Conservation (phyloP, 92 coral and sea anemone species). For the Muricea muricata region DNA sequence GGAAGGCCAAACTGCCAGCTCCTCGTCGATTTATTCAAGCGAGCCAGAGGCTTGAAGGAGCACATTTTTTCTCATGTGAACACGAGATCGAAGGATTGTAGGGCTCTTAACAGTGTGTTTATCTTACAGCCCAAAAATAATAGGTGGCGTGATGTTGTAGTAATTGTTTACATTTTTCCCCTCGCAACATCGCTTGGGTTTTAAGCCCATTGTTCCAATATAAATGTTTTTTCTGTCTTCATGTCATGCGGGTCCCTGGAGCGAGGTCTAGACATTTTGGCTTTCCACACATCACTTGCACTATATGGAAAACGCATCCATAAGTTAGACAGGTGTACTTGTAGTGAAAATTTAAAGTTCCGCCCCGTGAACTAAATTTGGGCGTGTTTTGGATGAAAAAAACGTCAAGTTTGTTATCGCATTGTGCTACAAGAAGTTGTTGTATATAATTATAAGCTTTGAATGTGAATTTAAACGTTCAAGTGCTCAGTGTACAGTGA, state of each 20-base stretch:
- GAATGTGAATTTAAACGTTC: too few relatives aligned
- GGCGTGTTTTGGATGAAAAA: background rate
- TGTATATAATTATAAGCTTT: too few relatives aligned
- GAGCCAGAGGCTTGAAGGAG: background rate
- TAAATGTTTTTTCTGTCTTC: background rate
- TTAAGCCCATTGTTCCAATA: background rate
- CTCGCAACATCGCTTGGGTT: background rate
- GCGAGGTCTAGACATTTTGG: slow-evolving; percentile 4
- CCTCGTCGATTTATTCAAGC: background rate
- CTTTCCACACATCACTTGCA: background rate
- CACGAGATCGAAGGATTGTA: background rate
- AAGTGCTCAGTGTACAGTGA: too few relatives aligned
- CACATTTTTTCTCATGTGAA: background rate
- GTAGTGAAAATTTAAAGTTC: background rate
- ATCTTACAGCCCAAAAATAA: background rate
- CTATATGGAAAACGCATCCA: background rate
- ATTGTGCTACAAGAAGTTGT: too few relatives aligned
- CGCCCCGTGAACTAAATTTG: background rate
- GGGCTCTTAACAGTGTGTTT: background rate
- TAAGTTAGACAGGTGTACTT: background rate
- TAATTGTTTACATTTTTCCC: background rate
- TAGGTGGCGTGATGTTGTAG: background rate
- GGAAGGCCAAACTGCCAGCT: too few relatives aligned
- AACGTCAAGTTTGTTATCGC: too few relatives aligned
- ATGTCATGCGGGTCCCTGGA: background rate